These are phyloP conservation scores for Stenurella melanura DNA, from an alignment of 2,888 invertebrate species.

Conservation along the genomic window DNA sequence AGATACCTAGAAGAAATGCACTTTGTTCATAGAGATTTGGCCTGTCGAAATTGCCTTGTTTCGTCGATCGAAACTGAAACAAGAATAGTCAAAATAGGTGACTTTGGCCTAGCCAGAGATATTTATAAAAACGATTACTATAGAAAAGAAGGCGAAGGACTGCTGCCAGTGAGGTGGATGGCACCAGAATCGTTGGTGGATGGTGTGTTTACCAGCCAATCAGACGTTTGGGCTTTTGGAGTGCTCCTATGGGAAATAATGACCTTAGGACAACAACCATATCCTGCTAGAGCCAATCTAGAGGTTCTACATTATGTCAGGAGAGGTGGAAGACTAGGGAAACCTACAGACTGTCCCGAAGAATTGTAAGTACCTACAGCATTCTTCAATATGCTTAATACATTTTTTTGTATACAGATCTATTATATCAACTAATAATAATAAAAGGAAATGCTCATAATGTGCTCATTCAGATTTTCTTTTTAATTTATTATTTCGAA, in stretches of 20 bases:
- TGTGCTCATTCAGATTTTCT: too few relatives aligned
- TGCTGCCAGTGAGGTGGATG: constrained; percentile 97
- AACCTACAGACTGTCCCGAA: constrained; percentile 89
- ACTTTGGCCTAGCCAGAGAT: constrained; percentile 97
- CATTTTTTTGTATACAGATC: too few relatives aligned
- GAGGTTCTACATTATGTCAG: constrained; percentile 94
- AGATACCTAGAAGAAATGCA: constrained; percentile 97
- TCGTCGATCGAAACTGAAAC: constrained; percentile 80
- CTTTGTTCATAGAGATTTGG: constrained; percentile 97
- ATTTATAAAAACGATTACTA: constrained; percentile 99
- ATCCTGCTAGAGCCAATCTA: constrained; percentile 93
- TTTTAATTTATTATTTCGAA: too few relatives aligned
- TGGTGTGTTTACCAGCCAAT: constrained; percentile 96
- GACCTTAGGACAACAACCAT: constrained; percentile 97
- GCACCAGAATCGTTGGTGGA: constrained; percentile 97
- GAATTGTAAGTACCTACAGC: constrained; percentile 81
- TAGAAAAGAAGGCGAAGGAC: constrained; percentile 92
- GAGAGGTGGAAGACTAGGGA: constrained; percentile 88
- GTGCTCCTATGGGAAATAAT: constrained; percentile 98
- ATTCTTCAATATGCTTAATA: too few relatives aligned
- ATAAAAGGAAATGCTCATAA: too few relatives aligned
- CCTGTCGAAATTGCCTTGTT: constrained; percentile 96
- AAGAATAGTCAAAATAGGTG: constrained; percentile 95
- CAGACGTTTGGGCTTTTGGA: constrained; percentile 97
- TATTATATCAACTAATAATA: too few relatives aligned